phyloP scores from a whole-genome alignment of 2,113 vertebrate species.

The Dromaius novaehollandiae region DNA sequence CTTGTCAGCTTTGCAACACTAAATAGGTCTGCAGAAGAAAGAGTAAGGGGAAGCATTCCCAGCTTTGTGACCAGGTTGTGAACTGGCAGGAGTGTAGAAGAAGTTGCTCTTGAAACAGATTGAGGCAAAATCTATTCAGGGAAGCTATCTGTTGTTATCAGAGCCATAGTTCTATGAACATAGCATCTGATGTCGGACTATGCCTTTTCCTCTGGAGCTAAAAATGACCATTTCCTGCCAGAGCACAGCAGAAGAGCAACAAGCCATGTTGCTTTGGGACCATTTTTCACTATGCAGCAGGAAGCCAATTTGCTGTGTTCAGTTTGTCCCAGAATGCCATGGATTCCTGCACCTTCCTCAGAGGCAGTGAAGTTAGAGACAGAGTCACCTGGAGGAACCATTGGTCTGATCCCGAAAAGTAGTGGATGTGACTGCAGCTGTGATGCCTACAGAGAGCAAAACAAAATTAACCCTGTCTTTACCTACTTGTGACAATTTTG shows the following conservation, averaged over 20 bases:
- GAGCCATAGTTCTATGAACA: neutral
- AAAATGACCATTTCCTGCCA: neutral
- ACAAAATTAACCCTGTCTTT: neutral
- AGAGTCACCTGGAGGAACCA: rapidly evolving
- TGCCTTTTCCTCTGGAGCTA: neutral
- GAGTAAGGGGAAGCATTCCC: neutral
- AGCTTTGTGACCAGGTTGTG: no score
- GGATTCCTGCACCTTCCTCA: neutral
- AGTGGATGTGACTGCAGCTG: neutral
- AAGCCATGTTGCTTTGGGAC: neutral
- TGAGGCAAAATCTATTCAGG: rapidly evolving
- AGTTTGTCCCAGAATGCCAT: neutral
- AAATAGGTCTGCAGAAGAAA: neutral
- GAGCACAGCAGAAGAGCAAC: neutral
- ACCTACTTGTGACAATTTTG: neutral
- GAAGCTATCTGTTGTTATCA: neutral
- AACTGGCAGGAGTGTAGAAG: neutral
- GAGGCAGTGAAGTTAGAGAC: neutral
- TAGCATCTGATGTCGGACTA: neutral
- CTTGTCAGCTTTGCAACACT: neutral
- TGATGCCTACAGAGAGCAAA: neutral
- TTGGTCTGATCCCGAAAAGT: neutral
- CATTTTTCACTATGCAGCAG: rapidly evolving
- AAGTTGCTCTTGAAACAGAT: neutral
- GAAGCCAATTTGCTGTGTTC: neutral